Evolutionary conservation across 1,140 invertebrate species (phyloP).

Genomic region (Habropoda laboriosa): DNA sequence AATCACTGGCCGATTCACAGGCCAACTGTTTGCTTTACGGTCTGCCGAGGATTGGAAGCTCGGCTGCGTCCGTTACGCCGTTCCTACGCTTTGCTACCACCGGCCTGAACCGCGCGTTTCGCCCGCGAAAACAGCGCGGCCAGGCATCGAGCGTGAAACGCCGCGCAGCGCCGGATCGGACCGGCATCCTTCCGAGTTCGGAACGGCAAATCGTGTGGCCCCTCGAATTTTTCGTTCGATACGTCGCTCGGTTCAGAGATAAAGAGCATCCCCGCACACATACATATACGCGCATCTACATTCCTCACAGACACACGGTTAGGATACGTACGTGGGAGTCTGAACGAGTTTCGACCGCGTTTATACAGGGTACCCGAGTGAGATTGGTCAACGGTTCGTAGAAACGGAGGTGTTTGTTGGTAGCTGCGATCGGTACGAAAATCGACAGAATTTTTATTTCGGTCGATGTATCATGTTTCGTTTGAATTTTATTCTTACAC

Average conservation of each 20-base stretch:
- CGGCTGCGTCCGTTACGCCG: constrained; percentile 15
- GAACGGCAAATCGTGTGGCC: neutral
- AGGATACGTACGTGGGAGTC: too few relatives aligned
- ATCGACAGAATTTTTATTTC: neutral
- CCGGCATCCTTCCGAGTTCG: neutral
- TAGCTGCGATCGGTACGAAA: neutral
- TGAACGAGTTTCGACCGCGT: neutral
- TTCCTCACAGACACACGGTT: too few relatives aligned
- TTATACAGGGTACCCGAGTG: constrained; percentile 26
- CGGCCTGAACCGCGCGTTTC: neutral
- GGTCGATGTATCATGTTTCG: too few relatives aligned
- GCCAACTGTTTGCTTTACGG: constrained; percentile 54
- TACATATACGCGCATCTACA: neutral
- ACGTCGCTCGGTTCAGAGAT: neutral
- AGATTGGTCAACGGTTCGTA: neutral
- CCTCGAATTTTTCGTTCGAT: neutral
- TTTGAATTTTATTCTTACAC: too few relatives aligned
- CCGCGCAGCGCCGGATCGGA: too few relatives aligned
- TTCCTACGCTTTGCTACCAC: too few relatives aligned
- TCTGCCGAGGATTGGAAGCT: constrained; percentile 30
- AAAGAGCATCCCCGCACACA: neutral
- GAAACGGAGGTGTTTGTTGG: neutral
- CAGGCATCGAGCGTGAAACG: neutral
- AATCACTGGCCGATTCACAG: constrained; percentile 48
- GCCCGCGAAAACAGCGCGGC: neutral